These are phyloP conservation scores for Machimus atricapillus DNA, from an alignment of 2,888 invertebrate species.

Conservation along the genomic window DNA sequence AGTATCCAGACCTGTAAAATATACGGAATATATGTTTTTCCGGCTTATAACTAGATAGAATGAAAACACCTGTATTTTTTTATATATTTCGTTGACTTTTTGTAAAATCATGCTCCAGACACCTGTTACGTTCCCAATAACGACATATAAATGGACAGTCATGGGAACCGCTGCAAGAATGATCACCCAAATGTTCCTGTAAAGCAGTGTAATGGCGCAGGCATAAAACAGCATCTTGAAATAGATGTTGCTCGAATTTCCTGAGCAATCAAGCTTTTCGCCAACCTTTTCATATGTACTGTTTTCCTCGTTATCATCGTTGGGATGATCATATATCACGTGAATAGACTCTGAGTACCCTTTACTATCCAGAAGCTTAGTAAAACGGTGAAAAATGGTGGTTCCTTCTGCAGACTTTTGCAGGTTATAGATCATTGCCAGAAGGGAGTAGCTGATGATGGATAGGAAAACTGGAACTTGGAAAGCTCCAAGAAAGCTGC, in stretches of 20 bases:
- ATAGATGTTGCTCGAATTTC: constrained; percentile 71
- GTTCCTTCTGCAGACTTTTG: constrained; percentile 10
- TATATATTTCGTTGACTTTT: constrained; percentile 53
- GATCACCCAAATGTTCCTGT: constrained; percentile 85
- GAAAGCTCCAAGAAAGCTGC: constrained; percentile 77
- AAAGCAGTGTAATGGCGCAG: constrained; percentile 82
- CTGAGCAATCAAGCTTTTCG: constrained; percentile 54
- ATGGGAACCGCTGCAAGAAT: constrained; percentile 80
- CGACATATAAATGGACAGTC: constrained; percentile 55
- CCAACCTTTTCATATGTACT: background rate
- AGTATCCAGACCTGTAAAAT: constrained; percentile 64
- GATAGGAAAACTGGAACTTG: constrained; percentile 78
- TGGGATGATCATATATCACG: constrained; percentile 58
- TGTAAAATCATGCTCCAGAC: constrained; percentile 54
- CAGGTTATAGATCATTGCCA: constrained; percentile 65
- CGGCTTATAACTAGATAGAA: background rate
- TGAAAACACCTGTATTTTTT: constrained; percentile 16
- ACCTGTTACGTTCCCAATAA: constrained; percentile 55
- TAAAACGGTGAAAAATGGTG: constrained; percentile 11
- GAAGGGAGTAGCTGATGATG: constrained; percentile 70
- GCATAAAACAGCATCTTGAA: constrained; percentile 82
- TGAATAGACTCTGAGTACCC: constrained; percentile 56
- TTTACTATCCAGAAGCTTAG: constrained; percentile 55
- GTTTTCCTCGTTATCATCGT: constrained; percentile 50
- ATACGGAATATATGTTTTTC: constrained; percentile 45